Conservation (phyloP, 2,888 invertebrate genomes). For the Sinhomidia bicolor region DNA sequence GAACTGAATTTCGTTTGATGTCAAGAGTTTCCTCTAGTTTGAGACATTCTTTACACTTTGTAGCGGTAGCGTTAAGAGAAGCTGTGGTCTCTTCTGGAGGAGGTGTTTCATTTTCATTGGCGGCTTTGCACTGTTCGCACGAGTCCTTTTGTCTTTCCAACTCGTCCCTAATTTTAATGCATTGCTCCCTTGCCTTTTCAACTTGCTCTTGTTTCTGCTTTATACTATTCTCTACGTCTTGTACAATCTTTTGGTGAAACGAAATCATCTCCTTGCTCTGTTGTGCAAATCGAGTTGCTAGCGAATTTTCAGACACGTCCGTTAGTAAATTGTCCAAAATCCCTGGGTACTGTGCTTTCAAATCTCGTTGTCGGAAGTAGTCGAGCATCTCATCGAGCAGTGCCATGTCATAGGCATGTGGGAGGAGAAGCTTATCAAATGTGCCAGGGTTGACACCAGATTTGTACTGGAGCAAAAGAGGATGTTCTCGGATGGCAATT, state of each 20-base stretch:
- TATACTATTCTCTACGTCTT: neutral
- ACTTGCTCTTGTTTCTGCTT: slow-evolving; percentile 18
- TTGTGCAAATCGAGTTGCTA: slow-evolving; percentile 22
- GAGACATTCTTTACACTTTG: slow-evolving; percentile 22
- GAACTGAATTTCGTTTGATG: slow-evolving; percentile 20
- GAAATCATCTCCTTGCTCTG: slow-evolving; percentile 9
- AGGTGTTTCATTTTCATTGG: neutral
- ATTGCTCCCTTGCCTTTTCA: neutral
- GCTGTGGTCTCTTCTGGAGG: neutral
- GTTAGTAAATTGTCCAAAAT: slow-evolving; percentile 10
- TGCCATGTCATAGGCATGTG: slow-evolving; percentile 27
- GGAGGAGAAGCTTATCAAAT: slow-evolving; percentile 54
- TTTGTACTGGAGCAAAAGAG: slow-evolving; percentile 39
- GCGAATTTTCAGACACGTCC: neutral
- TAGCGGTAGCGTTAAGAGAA: too few species aligned
- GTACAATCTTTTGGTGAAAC: neutral
- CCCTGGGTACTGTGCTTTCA: neutral
- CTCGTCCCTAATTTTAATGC: neutral
- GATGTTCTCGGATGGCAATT: neutral
- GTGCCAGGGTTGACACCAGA: neutral
- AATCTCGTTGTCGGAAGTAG: slow-evolving; percentile 32
- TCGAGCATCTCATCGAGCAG: slow-evolving; percentile 38
- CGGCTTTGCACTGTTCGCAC: slow-evolving; percentile 26
- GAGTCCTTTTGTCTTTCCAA: neutral
- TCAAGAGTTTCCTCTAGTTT: slow-evolving; percentile 8